Evolutionary conservation across 64 coral and sea anemone species (phyloP).

Genomic region (Exaiptasia diaphana): DNA sequence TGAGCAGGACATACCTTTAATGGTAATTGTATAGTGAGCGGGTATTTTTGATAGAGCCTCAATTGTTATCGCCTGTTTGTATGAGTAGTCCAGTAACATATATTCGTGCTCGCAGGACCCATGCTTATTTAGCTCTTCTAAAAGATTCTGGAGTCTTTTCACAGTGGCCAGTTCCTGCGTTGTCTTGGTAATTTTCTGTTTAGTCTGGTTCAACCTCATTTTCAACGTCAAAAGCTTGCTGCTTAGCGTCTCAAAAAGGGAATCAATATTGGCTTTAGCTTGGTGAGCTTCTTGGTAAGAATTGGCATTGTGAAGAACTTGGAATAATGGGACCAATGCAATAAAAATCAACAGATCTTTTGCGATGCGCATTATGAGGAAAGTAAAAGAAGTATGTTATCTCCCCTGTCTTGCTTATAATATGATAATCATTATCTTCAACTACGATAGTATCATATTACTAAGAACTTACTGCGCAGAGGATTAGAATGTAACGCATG

Average conservation of each 20-base stretch:
- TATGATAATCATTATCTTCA: too few species aligned
- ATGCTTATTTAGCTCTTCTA: neutral
- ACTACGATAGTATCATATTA: too few species aligned
- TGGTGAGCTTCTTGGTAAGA: neutral
- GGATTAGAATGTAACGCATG: too few species aligned
- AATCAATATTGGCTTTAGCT: neutral
- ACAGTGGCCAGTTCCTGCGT: neutral
- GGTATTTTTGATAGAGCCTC: neutral
- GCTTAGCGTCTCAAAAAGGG: neutral
- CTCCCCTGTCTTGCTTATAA: too few species aligned
- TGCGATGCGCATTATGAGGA: too few species aligned
- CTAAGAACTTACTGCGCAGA: too few species aligned
- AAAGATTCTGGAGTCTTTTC: neutral
- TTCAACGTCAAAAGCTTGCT: neutral
- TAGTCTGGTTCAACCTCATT: neutral
- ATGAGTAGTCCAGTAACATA: neutral
- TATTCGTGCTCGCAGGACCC: neutral
- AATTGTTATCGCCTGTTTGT: neutral
- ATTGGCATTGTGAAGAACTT: too few species aligned
- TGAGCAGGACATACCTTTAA: neutral
- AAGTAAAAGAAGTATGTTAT: too few species aligned
- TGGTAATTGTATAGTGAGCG: neutral
- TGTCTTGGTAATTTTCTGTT: neutral
- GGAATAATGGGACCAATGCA: too few species aligned
- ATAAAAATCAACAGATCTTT: too few species aligned